Base-by-base conservation (phyloP, 2,888 invertebrate genomes). In the Catocala sponsa region DNA sequence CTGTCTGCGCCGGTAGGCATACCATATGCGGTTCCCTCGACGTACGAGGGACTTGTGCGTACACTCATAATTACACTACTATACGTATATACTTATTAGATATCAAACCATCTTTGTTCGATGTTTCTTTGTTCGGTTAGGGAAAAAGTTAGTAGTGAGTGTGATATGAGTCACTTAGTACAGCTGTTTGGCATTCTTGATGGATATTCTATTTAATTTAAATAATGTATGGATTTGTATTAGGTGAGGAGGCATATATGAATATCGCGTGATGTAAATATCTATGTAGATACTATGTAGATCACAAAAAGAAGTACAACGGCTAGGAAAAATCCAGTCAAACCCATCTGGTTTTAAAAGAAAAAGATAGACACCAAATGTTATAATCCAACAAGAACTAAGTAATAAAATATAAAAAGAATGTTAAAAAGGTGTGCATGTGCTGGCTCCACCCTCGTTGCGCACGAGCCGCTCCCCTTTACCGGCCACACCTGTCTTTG, bases 401-500 rank as follows among this genome's bases (percentile, higher is more conserved):
- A 11, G 6, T 10, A 11, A 42, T 58, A 53, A 55, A 58, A 64
- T 65, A 15, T 35, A 60, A 64, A 63, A 59, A 58, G 5, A 47
- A 54, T 35, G 15, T 50, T 52, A 76, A 78, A 79, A 74, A 78
- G 71, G 59, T 65, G 74, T 70, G 75, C 79, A 68, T 72, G 79
- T 75, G 68, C 66, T 7, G 56, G 43, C 72, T 63, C 55, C 63
- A 49, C 70, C 68, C 74, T 60, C 49, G 56, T 43, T 68, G 79
- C 72, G 79, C 83, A 81, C 81, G 79, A 71, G 81, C 75, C 78
- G 74, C 68, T 72, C 73, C 78, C 78, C 72, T 59, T 59, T 48
- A 51, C 49, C 59, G 51, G 59, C 56, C 74, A 78, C 88, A 88
- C 84, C 85, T 86, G 86, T 80, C 82, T 67, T 74, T 64, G 68